phyloP scores from a whole-genome alignment of 2,888 invertebrate genomes.

The Hymenopus coronatus region DNA sequence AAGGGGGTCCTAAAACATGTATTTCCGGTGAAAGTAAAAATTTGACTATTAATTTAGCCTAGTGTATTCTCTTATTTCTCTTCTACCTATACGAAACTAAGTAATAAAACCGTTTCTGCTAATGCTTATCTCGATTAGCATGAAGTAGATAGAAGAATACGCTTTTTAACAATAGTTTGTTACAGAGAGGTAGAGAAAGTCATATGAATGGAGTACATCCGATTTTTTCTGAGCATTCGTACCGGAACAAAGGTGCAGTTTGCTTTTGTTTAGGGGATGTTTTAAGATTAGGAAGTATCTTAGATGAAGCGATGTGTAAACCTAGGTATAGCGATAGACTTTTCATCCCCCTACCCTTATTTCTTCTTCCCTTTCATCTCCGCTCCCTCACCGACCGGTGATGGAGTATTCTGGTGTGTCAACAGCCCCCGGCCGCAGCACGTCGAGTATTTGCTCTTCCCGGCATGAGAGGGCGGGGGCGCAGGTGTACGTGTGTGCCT shows the following conservation, averaged over 20 bases:
- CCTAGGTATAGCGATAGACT: neutral
- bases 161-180: no score
- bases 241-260: neutral
- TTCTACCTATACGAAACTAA: no score
- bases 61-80: no score
- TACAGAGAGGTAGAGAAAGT: no score
- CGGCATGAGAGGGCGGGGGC: neutral
- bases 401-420: constrained; percentile 23
- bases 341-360: neutral
- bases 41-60: no score
- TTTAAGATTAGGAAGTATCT: neutral
- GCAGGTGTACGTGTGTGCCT: neutral
- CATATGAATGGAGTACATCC: no score
- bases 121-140: no score
- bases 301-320: neutral
- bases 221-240: neutral
- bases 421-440: constrained; percentile 15
- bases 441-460: constrained; percentile 6
- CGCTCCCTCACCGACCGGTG: neutral
- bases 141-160: no score
- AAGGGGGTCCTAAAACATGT: no score
- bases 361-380: neutral
- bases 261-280: neutral
- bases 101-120: no score
- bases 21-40: no score